These are phyloP conservation scores for Amaurobius ferox DNA, from an alignment of 2,888 invertebrate genomes.

Conservation along the genomic window DNA sequence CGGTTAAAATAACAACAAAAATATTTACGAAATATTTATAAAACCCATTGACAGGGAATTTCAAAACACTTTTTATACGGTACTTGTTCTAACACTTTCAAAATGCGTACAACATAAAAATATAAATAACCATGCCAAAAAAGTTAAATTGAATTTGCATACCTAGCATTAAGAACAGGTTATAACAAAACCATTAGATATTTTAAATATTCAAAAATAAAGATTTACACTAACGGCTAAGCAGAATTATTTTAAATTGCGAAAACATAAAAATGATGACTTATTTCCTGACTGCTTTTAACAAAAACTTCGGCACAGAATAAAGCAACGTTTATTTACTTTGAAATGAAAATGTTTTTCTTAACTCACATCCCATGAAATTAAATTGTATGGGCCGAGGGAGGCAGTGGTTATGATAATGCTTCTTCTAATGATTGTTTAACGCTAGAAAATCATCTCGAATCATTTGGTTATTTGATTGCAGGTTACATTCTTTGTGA, in stretches of 20 bases:
- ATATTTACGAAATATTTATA: no score
- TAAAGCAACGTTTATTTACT: background rate
- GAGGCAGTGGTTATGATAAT: background rate
- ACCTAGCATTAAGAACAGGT: no score
- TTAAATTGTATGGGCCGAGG: background rate
- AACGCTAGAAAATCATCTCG: constrained; percentile 9
- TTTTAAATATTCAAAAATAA: background rate
- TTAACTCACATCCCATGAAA: background rate
- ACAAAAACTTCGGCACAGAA: background rate
- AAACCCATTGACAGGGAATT: no score
- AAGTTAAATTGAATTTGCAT: no score
- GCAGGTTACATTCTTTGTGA: background rate
- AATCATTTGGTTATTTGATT: constrained; percentile 12
- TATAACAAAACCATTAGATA: background rate
- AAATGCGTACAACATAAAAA: no score
- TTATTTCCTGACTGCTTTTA: background rate
- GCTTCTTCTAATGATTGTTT: background rate
- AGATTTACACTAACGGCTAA: background rate
- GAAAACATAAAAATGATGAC: background rate
- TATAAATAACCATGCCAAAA: no score
- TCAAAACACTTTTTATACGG: no score
- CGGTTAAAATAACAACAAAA: no score
- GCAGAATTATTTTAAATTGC: background rate
- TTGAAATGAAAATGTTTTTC: background rate
- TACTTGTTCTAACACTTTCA: no score